Evolutionary conservation across 35 echinoderm and acorn worm species (phyloP).

Genomic region (Anneissia japonica): DNA sequence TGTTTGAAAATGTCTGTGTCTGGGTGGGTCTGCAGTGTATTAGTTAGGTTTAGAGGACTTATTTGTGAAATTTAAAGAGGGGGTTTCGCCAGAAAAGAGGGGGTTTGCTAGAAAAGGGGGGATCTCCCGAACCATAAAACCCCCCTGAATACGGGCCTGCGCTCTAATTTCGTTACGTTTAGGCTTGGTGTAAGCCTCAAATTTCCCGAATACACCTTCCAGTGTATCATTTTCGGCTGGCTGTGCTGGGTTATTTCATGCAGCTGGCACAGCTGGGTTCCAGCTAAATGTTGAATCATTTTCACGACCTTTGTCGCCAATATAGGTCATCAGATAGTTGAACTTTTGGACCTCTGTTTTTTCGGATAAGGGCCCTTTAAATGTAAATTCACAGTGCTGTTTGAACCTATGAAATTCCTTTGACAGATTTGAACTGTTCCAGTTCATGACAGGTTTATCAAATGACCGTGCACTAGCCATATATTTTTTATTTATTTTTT

Average conservation of each 20-base stretch:
- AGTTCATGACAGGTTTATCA: slow-evolving; percentile 6
- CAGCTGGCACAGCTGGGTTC: not conserved
- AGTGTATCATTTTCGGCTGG: too few species aligned
- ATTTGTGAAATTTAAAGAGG: too few species aligned
- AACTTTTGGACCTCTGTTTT: slow-evolving; percentile 34
- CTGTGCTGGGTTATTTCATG: not conserved
- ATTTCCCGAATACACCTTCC: not conserved
- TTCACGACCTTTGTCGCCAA: slow-evolving; percentile 44
- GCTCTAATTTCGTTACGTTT: not conserved
- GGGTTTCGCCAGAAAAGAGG: too few species aligned
- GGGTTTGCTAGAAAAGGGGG: too few species aligned
- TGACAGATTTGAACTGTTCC: not conserved
- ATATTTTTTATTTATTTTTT: too few species aligned
- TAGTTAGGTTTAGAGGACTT: too few species aligned
- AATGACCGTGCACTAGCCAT: not conserved
- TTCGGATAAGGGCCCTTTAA: slow-evolving; percentile 13
- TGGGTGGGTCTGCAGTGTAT: too few species aligned
- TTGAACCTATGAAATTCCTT: slow-evolving; percentile 26
- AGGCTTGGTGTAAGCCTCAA: not conserved
- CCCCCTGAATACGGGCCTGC: too few species aligned
- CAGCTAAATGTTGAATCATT: slow-evolving; percentile 19
- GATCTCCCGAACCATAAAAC: too few species aligned
- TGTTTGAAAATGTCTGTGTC: too few species aligned
- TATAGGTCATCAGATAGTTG: slow-evolving; percentile 32
- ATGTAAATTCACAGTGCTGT: slow-evolving; percentile 26